Percentiles rank a stretch among this genome's conserved stretches.
Conservation (phyloP, 2,888 invertebrate species). For the Gryllus longicercus region DNA sequence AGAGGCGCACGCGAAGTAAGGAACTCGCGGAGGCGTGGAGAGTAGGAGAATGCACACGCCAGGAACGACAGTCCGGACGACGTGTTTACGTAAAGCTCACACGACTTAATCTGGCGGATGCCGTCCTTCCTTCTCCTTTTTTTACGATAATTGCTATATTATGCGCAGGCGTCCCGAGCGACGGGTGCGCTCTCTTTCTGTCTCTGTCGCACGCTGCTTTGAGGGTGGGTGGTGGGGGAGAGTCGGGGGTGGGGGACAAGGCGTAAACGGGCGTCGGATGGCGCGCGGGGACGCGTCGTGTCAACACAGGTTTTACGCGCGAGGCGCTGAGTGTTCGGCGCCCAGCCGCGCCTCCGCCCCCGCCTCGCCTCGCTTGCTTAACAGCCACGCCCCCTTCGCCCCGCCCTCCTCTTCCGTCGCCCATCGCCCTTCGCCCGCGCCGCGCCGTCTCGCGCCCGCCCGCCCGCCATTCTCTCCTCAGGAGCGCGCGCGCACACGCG, state of each 20-base stretch:
- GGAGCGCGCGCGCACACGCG: not conserved
- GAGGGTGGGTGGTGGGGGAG: not conserved
- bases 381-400: not conserved
- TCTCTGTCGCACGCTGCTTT: not conserved
- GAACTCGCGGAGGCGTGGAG: no score
- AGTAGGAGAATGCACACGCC: no score
- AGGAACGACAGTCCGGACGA: not conserved
- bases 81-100: not conserved
- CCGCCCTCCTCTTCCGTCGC: not conserved
- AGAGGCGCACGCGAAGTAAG: no score
- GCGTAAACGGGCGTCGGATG: not conserved
- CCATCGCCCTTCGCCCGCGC: not conserved
- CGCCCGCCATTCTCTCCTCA: not conserved
- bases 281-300: not conserved
- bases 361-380: not conserved
- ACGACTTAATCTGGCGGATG: not conserved
- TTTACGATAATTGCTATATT: conserved; percentile 4
- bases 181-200: no score
- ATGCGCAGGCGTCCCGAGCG: not conserved
- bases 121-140: conserved; percentile 4
- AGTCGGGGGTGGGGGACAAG: not conserved
- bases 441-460: not conserved
- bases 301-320: not conserved
- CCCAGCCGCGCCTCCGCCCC: no score
- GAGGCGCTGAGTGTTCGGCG: not conserved